Evolutionary conservation across 2,113 vertebrate species (phyloP).

Genomic region (Dipodomys ordii): DNA sequence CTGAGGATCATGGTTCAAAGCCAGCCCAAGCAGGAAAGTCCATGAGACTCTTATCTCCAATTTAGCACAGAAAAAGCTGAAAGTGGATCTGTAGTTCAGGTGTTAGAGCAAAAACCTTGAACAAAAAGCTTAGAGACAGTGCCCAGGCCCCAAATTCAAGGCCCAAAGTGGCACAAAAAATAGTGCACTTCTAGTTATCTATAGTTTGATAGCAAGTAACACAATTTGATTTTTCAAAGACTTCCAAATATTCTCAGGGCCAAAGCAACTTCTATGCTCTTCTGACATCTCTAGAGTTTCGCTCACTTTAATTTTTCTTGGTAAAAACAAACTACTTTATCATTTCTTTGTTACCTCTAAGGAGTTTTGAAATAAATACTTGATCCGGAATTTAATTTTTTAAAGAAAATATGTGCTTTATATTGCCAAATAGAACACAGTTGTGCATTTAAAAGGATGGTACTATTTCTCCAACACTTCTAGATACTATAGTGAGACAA

Average conservation of each 20-base stretch:
- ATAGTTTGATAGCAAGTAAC: background rate
- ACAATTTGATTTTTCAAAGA: background rate
- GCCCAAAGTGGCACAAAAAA: background rate
- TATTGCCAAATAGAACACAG: background rate
- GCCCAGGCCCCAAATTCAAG: no score
- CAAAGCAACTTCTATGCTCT: background rate
- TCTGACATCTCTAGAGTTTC: background rate
- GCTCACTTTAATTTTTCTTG: constrained; percentile 1
- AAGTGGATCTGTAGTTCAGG: no score
- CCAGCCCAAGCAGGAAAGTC: no score
- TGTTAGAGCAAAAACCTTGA: no score
- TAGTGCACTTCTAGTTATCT: background rate
- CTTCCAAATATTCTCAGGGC: background rate
- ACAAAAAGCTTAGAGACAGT: no score
- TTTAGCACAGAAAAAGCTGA: no score
- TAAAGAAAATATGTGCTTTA: background rate
- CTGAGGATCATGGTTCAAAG: no score
- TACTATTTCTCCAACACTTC: background rate
- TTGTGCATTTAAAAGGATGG: background rate
- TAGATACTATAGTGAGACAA: background rate
- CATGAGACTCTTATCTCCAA: no score
- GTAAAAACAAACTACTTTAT: background rate
- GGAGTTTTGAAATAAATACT: background rate
- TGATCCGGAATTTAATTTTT: constrained; percentile 1
- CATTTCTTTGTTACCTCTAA: background rate